A percentile compares a stretch with the other conserved stretches of the same genome.
Conservation (phyloP, 2,113 vertebrate genomes). For the Lepisosteus oculatus region DNA sequence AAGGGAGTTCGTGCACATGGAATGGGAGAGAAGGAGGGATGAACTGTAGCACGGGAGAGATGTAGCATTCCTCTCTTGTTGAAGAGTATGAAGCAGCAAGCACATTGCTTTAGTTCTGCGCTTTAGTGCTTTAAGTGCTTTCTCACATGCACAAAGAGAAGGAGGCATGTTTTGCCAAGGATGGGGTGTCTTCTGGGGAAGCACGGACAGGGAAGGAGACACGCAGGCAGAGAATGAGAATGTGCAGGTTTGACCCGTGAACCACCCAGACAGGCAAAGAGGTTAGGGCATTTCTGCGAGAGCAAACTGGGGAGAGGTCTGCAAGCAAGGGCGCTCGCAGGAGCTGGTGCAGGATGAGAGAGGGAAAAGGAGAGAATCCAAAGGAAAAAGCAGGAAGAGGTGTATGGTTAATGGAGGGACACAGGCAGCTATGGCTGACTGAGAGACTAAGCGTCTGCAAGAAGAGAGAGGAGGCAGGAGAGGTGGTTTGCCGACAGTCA, state of each 20-base stretch:
- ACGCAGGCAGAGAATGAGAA: background rate
- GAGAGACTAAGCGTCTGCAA: background rate
- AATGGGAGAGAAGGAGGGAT: background rate
- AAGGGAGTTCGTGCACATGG: slow-evolving; percentile 21
- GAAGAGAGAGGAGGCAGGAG: background rate
- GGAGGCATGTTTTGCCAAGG: background rate
- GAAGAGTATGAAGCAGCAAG: background rate
- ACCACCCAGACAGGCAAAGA: background rate
- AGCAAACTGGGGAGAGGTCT: background rate
- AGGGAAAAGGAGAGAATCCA: background rate
- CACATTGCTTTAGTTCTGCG: background rate
- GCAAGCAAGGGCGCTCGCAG: background rate
- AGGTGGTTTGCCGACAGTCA: slow-evolving; percentile 11
- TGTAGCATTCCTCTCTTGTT: background rate
- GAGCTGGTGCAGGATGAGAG: background rate
- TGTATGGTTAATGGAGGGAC: background rate
- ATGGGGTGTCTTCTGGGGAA: background rate
- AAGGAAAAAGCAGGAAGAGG: background rate
- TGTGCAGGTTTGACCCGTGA: background rate
- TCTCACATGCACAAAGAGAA: background rate
- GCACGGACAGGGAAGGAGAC: background rate
- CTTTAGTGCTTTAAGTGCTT: background rate
- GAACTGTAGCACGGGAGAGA: background rate
- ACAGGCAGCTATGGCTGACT: too few species aligned
- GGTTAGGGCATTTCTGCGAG: background rate